Evolutionary conservation across 2,797 vertebrate species (phyloP).

Genomic region (Poecilia velifera): DNA sequence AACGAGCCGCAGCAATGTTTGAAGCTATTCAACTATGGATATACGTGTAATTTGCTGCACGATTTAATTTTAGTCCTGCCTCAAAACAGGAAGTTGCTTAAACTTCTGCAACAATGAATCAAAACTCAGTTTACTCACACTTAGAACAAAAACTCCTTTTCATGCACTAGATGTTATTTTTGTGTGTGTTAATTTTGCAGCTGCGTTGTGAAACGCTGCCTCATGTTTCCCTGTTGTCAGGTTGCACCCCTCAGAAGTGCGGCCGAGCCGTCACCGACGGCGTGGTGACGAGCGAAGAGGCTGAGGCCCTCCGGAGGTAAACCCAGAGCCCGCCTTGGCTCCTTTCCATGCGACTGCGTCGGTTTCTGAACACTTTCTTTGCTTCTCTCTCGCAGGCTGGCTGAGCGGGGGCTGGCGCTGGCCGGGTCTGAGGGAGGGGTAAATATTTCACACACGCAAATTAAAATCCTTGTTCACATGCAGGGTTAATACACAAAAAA

Average conservation of each 20-base stretch:
- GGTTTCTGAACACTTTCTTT: constrained; percentile 4
- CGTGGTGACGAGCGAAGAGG: constrained; percentile 88
- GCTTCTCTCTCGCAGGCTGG: constrained; percentile 82
- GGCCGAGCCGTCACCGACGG: constrained; percentile 88
- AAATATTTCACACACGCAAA: constrained; percentile 55
- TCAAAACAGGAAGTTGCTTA: background rate
- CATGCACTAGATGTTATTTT: background rate
- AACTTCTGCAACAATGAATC: background rate
- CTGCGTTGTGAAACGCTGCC: background rate
- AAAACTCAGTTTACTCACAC: background rate
- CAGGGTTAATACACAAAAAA: background rate
- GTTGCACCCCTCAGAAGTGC: constrained; percentile 92
- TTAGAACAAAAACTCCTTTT: background rate
- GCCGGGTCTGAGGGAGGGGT: constrained; percentile 97
- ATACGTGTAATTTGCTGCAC: background rate
- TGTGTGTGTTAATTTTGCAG: background rate
- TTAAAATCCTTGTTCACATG: background rate
- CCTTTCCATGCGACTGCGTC: background rate
- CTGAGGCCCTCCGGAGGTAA: constrained; percentile 86
- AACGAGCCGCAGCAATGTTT: background rate
- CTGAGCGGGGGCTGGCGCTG: constrained; percentile 91
- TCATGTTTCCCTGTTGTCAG: constrained; percentile 64
- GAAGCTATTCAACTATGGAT: background rate
- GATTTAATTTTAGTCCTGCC: background rate
- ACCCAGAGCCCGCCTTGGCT: background rate